These are phyloP conservation scores for Halcyon chelicuti DNA, from an alignment of 2,797 vertebrate genomes.

Conservation along the genomic window DNA sequence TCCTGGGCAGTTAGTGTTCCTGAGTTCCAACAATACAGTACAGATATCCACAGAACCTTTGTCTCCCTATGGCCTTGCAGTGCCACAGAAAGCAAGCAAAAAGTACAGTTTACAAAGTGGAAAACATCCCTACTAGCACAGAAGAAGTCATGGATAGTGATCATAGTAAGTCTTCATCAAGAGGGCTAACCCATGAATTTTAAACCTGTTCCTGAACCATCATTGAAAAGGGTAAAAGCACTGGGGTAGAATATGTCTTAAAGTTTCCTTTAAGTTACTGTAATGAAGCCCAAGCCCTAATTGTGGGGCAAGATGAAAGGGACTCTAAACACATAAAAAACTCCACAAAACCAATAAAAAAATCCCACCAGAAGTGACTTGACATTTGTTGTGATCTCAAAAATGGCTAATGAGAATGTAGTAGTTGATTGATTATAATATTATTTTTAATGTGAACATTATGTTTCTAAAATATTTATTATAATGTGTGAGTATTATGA, in stretches of 20 bases:
- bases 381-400: neutral
- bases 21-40: neutral
- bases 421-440: neutral
- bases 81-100: neutral
- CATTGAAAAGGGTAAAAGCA: neutral
- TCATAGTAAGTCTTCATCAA: neutral
- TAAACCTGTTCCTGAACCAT: neutral
- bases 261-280: neutral
- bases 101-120: neutral
- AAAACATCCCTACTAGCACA: neutral
- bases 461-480: neutral
- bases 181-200: neutral
- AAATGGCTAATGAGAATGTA: neutral
- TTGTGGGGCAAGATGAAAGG: neutral
- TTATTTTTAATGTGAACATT: neutral
- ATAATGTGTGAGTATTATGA: rapidly evolving
- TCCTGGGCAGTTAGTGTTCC: neutral
- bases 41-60: neutral
- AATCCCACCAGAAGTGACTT: neutral
- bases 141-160: neutral
- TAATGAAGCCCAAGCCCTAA: neutral
- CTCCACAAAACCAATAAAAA: rapidly evolving
- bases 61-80: neutral
- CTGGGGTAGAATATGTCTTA: neutral
- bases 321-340: neutral